Conservation (phyloP, 1,140 invertebrate species). For the Luehdorfia chinensis region DNA sequence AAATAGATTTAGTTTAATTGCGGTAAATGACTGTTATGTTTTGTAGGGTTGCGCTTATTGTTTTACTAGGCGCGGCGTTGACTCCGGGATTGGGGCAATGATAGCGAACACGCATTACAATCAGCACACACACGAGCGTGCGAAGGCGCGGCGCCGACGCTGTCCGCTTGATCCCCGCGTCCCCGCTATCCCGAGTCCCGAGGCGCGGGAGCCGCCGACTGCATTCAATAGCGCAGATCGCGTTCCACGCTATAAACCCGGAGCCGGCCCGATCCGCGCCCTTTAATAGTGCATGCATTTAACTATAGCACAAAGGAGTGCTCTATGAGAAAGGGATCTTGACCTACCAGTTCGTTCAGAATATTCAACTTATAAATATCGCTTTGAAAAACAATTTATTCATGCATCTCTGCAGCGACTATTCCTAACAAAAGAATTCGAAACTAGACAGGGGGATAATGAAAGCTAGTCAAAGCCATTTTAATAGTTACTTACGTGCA, state of each 20-base stretch:
- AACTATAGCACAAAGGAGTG: slow-evolving; percentile 68
- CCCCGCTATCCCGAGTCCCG: slow-evolving; percentile 1
- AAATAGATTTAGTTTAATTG: no score
- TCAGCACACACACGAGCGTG: slow-evolving; percentile 32
- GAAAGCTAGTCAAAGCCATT: slow-evolving; percentile 71
- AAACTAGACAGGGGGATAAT: slow-evolving; percentile 74
- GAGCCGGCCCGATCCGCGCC: slow-evolving; percentile 55
- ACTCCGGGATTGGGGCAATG: slow-evolving; percentile 50
- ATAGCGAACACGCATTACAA: slow-evolving; percentile 54
- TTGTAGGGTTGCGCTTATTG: no score
- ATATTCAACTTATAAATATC: slow-evolving; percentile 60
- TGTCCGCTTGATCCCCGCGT: slow-evolving; percentile 26
- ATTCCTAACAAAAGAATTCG: slow-evolving; percentile 68
- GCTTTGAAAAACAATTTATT: slow-evolving; percentile 72
- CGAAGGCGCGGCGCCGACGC: slow-evolving; percentile 32
- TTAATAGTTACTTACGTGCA: slow-evolving; percentile 72
- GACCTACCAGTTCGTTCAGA: slow-evolving; percentile 73
- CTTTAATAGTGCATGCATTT: slow-evolving; percentile 72
- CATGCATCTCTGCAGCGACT: slow-evolving; percentile 70
- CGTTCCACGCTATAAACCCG: slow-evolving; percentile 34
- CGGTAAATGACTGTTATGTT: no score
- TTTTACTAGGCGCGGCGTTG: no score
- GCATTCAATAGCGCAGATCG: slow-evolving; percentile 7
- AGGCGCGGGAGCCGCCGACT: neutral
- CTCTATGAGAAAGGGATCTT: slow-evolving; percentile 76